Conservation (phyloP, 2,888 invertebrate species). For the Aromia moschata region DNA sequence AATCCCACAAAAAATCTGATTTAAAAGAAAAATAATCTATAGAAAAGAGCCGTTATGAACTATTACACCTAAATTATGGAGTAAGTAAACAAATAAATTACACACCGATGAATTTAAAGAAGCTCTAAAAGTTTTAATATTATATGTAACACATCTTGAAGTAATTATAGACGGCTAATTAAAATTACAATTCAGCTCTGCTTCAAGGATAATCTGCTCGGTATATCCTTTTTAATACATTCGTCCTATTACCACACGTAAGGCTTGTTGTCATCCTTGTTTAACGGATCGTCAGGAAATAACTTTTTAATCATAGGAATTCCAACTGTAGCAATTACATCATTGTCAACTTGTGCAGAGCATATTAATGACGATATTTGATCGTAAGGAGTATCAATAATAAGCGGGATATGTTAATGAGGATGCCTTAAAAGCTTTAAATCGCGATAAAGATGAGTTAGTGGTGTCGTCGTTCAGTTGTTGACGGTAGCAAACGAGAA, state of each 20-base stretch:
- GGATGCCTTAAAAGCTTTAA: slow-evolving; percentile 5
- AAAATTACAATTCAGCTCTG: slow-evolving; percentile 14
- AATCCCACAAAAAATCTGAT: no score
- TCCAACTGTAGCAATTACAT: slow-evolving; percentile 20
- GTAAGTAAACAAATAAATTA: neutral
- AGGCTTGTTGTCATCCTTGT: slow-evolving; percentile 4
- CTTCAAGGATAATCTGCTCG: slow-evolving; percentile 13
- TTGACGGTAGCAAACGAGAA: neutral
- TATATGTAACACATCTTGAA: no score
- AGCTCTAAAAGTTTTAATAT: neutral
- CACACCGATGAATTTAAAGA: neutral
- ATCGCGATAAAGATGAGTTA: slow-evolving; percentile 12
- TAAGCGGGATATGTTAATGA: slow-evolving; percentile 1
- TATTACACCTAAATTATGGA: no score
- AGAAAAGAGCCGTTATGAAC: no score
- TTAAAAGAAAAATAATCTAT: no score
- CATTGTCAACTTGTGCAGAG: slow-evolving; percentile 9
- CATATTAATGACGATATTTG: slow-evolving; percentile 19
- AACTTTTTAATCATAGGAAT: slow-evolving; percentile 10
- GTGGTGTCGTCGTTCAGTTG: slow-evolving; percentile 11
- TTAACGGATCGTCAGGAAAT: slow-evolving; percentile 23
- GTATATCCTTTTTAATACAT: slow-evolving; percentile 13
- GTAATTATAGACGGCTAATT: no score
- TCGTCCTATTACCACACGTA: slow-evolving; percentile 3
- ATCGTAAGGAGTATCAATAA: slow-evolving; percentile 3